Evolutionary conservation across 2,888 invertebrate species (phyloP), one percentile per base, ranked within the genome.

Genomic region (Caenorhabditis sp.): DNA sequence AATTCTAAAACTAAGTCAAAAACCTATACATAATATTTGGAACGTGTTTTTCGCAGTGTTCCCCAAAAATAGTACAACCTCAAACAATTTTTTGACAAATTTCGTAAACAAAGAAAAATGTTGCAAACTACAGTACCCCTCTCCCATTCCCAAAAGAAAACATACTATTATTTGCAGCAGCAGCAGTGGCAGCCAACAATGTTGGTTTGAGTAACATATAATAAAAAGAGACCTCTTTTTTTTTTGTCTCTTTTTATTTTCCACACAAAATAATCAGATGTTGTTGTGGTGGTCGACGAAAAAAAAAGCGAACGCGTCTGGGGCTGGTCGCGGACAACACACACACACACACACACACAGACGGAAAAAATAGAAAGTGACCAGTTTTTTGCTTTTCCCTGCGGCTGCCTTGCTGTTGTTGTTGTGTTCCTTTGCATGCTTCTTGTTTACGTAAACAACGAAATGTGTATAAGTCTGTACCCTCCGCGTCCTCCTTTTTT

Each of bases 401-500:
- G 52, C 52, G 10, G 52, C 52, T 17, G 50, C 4, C n/a, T 36
- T 36, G 36, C 10, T 43, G 12, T 43, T 43, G 43, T 43, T 43
- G 43, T 43, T 10, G 43, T 43, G 43, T 43, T 10, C 17, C 14
- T 43, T 43, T 43, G 14, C 43, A 27, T 17, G 53, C 25, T 20
- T 20, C 2, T 70, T 70, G 66, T 70, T 70, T 70, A 70, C 70
- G 70, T 70, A 70, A 70, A 70, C 70, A 70, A 63, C 50, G 50
- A 43, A 23, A 43, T 43, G 43, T 43, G 43, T 43, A 43, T 43
- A 14, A 43, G 43, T 43, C 43, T 43, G 43, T 43, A 43, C 43
- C 43, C 43, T 43, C 43, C 43, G 3, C 43, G 14, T 43, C 12
- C 3, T 17, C 43, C 17, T 10, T 31, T 31, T 27, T 57, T 26